Evolutionary conservation across 2,797 vertebrate species (phyloP).

Genomic region (Orientallactaga sibirica): DNA sequence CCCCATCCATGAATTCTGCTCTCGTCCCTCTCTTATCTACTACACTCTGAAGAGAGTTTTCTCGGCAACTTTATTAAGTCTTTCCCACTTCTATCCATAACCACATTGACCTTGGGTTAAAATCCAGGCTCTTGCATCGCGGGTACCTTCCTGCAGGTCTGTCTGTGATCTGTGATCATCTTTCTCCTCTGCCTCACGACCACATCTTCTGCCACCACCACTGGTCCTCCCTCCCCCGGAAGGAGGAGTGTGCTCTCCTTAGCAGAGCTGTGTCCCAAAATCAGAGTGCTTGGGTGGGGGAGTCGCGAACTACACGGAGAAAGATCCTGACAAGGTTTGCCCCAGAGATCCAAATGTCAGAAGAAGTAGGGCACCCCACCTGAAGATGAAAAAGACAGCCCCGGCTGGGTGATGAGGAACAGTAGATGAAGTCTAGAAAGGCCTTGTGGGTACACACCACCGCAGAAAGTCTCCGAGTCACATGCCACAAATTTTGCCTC

Average conservation of each 20-base stretch:
- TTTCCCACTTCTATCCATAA: background rate
- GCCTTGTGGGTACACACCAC: background rate
- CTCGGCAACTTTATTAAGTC: constrained; percentile 6
- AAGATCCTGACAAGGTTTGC: constrained; percentile 37
- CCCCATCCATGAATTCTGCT: constrained; percentile 55
- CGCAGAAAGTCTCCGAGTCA: constrained; percentile 61
- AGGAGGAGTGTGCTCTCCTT: background rate
- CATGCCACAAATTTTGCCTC: constrained; percentile 61
- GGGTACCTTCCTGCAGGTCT: background rate
- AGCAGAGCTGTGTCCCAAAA: constrained; percentile 57
- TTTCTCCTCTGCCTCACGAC: background rate
- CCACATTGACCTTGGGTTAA: constrained; percentile 48
- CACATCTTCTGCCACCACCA: constrained; percentile 43
- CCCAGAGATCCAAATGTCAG: constrained; percentile 57
- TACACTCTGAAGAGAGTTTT: background rate
- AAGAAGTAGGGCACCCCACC: constrained; percentile 53
- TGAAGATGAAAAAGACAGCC: constrained; percentile 25
- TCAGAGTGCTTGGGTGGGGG: background rate
- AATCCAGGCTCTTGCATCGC: constrained; percentile 42
- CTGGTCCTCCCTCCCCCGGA: background rate
- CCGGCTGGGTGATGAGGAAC: constrained; percentile 7
- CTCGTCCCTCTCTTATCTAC: constrained; percentile 46
- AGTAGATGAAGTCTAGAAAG: background rate
- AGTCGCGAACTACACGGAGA: constrained; percentile 34
- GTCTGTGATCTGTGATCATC: background rate